These are phyloP conservation scores for Tapera naevia DNA, from an alignment of 2,797 vertebrate genomes.

Conservation along the genomic window DNA sequence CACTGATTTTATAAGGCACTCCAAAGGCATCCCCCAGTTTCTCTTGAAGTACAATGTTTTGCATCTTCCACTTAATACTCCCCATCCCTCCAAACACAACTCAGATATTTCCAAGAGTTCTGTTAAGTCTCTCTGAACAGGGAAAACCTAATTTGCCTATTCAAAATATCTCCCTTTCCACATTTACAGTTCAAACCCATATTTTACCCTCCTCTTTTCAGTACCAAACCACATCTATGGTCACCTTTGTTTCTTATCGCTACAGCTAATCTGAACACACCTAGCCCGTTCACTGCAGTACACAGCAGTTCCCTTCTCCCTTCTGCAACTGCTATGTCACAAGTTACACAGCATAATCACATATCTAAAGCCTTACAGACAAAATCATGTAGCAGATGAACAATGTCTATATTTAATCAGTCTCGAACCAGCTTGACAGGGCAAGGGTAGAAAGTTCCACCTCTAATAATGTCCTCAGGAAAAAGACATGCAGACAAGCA, in stretches of 20 bases:
- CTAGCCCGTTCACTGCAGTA: background rate
- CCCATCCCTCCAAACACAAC: background rate
- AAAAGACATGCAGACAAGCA: background rate
- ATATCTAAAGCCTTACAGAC: background rate
- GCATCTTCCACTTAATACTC: background rate
- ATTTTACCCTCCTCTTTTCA: background rate
- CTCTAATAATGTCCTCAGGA: background rate
- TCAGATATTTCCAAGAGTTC: background rate
- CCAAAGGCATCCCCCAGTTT: background rate
- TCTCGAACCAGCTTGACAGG: background rate
- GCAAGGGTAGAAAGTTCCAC: background rate
- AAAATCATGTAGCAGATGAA: background rate
- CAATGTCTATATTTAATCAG: background rate
- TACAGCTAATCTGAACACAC: background rate
- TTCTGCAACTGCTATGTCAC: background rate
- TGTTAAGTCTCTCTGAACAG: background rate
- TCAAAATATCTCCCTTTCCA: background rate
- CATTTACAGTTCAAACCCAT: background rate
- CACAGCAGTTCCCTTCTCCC: background rate
- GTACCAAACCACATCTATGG: background rate
- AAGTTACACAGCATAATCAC: background rate
- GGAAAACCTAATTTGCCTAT: background rate
- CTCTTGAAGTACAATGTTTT: background rate
- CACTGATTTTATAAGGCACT: background rate
- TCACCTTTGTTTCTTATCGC: background rate